Evolutionary conservation across 2,113 vertebrate genomes (phyloP).

Genomic region (cat (Felis catus)): F.catus_Fca126_mat1.0 CM031412.1:60623001-60623500

Average conservation of each 20-base stretch:
- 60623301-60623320: not conserved
- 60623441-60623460: not conserved
- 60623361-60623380: not conserved
- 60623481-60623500: not conserved
- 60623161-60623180: not conserved
- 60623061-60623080: not conserved
- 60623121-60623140: not conserved
- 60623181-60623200: not conserved
- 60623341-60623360: not conserved
- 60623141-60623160: not conserved
- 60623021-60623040: not conserved
- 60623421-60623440: not conserved
- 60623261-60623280: not conserved
- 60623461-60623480: not conserved
- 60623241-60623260: not conserved
- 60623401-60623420: not conserved
- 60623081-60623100: not conserved
- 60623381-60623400: not conserved
- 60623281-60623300: not conserved
- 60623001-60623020: not conserved
- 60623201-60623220: not conserved
- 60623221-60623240: not conserved
- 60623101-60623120: no score
- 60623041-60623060: not conserved
- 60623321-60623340: not conserved